Percentiles rank a stretch among this genome's conserved stretches.
Evolutionary conservation across 2,113 vertebrate species (phyloP).

Genomic region (Mus musculus): DNA sequence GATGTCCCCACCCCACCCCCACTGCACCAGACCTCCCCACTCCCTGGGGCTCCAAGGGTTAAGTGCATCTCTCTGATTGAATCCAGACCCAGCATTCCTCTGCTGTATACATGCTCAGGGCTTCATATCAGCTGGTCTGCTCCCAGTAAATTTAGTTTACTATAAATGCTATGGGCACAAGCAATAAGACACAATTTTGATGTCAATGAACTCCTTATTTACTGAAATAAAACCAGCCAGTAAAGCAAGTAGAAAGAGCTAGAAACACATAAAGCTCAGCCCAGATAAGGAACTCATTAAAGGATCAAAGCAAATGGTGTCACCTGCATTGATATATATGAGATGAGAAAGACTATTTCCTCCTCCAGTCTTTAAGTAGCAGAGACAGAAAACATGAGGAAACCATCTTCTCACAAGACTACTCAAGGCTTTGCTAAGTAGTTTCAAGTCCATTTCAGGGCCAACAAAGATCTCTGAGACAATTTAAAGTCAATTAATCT

Average conservation of each 20-base stretch:
- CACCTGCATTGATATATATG: too few relatives aligned
- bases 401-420: not conserved
- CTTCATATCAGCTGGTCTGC: too few relatives aligned
- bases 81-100: too few relatives aligned
- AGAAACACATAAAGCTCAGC: not conserved
- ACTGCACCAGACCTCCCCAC: too few relatives aligned
- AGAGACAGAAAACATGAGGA: not conserved
- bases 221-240: not conserved
- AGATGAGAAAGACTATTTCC: not conserved
- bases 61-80: too few relatives aligned
- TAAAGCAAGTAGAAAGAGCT: not conserved
- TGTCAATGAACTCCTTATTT: not conserved
- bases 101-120: too few relatives aligned
- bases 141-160: not conserved
- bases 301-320: not conserved
- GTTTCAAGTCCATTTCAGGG: not conserved
- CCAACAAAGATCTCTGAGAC: not conserved
- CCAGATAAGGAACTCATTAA: not conserved
- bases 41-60: too few relatives aligned
- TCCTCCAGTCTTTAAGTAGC: not conserved
- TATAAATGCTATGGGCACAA: not conserved
- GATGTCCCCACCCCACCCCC: too few relatives aligned
- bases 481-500: slow-evolving; percentile 13
- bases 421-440: not conserved
- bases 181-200: not conserved